A percentile compares a stretch with the other conserved stretches of the same genome.
These are phyloP conservation scores for Entomyzon cyanotis DNA, from an alignment of 2,113 vertebrate species.

Conservation along the genomic window DNA sequence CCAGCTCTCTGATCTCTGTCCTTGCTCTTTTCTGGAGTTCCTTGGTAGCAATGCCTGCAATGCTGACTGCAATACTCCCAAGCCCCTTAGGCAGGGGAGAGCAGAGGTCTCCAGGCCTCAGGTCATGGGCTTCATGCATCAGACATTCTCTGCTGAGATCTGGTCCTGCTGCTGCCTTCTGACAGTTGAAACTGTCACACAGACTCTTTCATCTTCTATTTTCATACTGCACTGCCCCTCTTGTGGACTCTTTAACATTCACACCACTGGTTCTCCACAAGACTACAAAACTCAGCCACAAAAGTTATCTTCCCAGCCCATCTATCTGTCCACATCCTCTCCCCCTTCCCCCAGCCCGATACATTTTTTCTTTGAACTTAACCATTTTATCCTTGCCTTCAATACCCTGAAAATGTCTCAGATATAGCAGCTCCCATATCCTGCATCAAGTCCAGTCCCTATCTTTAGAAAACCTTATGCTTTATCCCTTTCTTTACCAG, in stretches of 20 bases:
- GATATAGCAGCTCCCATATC: neutral
- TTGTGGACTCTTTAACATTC: conserved; percentile 38
- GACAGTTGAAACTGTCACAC: conserved; percentile 44
- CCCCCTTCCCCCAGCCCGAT: neutral
- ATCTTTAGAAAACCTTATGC: neutral
- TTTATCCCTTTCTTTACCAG: neutral
- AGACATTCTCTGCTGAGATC: neutral
- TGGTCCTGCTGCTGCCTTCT: neutral
- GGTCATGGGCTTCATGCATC: neutral
- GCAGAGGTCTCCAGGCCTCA: neutral
- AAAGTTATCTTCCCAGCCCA: conserved; percentile 50
- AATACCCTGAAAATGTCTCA: neutral
- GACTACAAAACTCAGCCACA: conserved; percentile 50
- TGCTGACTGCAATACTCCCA: neutral
- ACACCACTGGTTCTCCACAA: conserved; percentile 12
- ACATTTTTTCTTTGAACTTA: conserved; percentile 28
- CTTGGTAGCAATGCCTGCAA: neutral
- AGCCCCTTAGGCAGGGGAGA: neutral
- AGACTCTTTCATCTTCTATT: conserved; percentile 55
- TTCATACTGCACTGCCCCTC: conserved; percentile 41
- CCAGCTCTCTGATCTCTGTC: neutral
- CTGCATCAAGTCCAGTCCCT: neutral
- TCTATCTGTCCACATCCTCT: conserved; percentile 58
- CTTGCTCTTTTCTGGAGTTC: neutral
- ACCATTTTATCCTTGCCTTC: conserved; percentile 27